A percentile compares a stretch with the other conserved stretches of the same genome.
Conservation (phyloP, 1,140 invertebrate genomes). For the Cotesia chilonis region DNA sequence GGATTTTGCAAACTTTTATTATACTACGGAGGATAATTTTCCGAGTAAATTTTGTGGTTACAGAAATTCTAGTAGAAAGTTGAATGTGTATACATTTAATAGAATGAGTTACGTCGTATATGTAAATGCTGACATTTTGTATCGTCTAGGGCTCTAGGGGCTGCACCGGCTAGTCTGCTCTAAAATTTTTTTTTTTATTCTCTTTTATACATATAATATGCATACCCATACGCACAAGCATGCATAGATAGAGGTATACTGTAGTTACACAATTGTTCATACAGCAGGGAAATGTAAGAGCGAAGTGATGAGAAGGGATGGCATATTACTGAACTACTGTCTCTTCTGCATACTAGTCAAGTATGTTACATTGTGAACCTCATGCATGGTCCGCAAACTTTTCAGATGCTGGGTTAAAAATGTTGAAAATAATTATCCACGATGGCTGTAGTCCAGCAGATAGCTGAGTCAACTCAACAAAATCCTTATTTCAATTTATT, state of each 20-base stretch:
- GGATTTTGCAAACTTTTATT: too few relatives aligned
- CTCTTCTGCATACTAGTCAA: slow-evolving; percentile 36
- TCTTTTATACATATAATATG: background rate
- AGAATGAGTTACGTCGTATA: slow-evolving; percentile 33
- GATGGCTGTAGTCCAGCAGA: slow-evolving; percentile 39
- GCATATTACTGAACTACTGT: slow-evolving; percentile 13
- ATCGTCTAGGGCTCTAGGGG: slow-evolving; percentile 20
- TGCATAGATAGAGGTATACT: slow-evolving; percentile 5
- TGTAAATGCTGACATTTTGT: slow-evolving; percentile 29
- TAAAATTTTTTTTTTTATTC: slow-evolving; percentile 23
- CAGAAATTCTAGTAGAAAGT: slow-evolving; percentile 13
- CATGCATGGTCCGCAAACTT: slow-evolving; percentile 32
- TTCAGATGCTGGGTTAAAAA: slow-evolving; percentile 39
- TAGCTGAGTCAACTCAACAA: slow-evolving; percentile 41
- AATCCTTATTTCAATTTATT: slow-evolving; percentile 39
- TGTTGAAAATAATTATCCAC: slow-evolving; percentile 44
- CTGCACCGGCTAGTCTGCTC: slow-evolving; percentile 23
- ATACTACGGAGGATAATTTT: background rate
- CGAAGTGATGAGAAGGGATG: too few relatives aligned
- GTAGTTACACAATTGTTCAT: slow-evolving; percentile 19
- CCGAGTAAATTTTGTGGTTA: background rate
- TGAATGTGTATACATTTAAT: slow-evolving; percentile 21
- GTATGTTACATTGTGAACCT: slow-evolving; percentile 15
- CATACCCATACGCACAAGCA: background rate
- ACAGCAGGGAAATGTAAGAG: slow-evolving; percentile 2